Percentiles rank a stretch among this genome's conserved stretches.
phyloP scores from a whole-genome alignment of 2,888 invertebrate genomes.

The Megastigmus dorsalis region DNA sequence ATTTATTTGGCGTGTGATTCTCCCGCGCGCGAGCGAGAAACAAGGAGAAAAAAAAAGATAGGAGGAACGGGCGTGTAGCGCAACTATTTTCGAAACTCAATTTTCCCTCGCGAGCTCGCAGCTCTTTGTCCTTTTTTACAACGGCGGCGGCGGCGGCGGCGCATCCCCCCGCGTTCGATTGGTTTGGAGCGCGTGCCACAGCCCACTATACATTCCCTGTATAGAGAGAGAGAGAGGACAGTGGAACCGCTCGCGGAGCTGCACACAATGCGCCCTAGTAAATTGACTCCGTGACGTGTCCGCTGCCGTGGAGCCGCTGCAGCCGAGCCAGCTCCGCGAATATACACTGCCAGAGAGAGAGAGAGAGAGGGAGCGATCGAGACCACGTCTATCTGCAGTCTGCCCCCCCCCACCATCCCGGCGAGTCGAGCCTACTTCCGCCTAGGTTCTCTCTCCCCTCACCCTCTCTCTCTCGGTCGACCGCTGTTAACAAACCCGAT shows the following conservation, averaged over 20 bases:
- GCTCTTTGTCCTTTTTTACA: constrained; percentile 46
- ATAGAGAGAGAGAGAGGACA: no score
- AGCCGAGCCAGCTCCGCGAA: no score
- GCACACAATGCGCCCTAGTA: constrained; percentile 47
- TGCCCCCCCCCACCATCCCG: neutral
- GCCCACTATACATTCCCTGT: no score
- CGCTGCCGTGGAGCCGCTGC: constrained; percentile 5
- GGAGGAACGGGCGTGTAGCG: neutral
- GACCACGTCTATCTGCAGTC: neutral
- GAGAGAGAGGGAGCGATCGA: neutral
- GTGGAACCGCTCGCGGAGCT: no score
- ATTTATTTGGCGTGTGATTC: no score
- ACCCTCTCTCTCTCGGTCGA: no score
- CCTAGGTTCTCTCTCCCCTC: no score
- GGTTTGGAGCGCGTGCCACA: constrained; percentile 23
- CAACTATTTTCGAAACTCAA: constrained; percentile 43
- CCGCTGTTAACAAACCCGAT: no score
- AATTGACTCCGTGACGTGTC: constrained; percentile 59
- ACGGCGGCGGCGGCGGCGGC: no score
- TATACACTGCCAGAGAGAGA: neutral
- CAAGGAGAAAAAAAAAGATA: no score
- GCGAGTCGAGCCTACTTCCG: neutral
- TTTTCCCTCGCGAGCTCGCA: no score
- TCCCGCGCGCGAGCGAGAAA: no score
- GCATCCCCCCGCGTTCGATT: constrained; percentile 32